Conservation (phyloP, 64 coral and sea anemone species). For the Dendrophyllia cribrosa region DNA sequence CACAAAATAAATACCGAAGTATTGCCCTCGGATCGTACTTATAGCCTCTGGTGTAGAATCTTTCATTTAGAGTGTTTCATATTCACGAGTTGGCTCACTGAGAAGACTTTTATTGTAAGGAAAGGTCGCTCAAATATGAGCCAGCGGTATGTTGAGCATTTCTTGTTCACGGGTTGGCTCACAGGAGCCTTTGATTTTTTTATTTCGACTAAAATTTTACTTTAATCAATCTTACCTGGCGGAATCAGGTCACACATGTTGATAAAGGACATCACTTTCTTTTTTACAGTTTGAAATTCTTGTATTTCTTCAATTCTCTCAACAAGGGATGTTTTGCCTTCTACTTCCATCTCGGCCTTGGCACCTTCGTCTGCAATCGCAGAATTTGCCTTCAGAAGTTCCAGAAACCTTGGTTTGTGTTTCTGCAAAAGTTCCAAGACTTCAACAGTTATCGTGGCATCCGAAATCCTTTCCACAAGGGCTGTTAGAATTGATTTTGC, state of each 20-base stretch:
- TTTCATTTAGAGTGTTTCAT: too few species aligned
- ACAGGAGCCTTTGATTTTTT: too few species aligned
- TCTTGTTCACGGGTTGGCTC: too few species aligned
- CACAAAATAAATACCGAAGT: too few species aligned
- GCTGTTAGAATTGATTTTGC: constrained; percentile 7
- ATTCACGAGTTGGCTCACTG: too few species aligned
- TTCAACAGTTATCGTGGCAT: constrained; percentile 4
- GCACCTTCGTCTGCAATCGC: not conserved
- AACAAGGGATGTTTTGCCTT: not conserved
- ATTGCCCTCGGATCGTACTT: too few species aligned
- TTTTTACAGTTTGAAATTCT: not conserved
- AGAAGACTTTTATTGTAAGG: too few species aligned
- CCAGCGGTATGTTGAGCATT: too few species aligned
- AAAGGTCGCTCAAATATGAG: too few species aligned
- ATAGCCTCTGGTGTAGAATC: too few species aligned
- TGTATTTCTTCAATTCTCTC: not conserved
- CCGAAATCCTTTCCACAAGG: not conserved
- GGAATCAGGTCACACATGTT: not conserved
- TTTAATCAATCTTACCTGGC: not conserved
- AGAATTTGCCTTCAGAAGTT: not conserved
- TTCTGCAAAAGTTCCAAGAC: not conserved
- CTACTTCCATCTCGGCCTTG: not conserved
- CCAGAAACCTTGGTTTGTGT: not conserved
- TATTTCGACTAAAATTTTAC: too few species aligned
- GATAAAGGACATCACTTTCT: not conserved